These are phyloP conservation scores for Sminthurinus aureus DNA, from an alignment of 2,888 invertebrate species.

Conservation along the genomic window DNA sequence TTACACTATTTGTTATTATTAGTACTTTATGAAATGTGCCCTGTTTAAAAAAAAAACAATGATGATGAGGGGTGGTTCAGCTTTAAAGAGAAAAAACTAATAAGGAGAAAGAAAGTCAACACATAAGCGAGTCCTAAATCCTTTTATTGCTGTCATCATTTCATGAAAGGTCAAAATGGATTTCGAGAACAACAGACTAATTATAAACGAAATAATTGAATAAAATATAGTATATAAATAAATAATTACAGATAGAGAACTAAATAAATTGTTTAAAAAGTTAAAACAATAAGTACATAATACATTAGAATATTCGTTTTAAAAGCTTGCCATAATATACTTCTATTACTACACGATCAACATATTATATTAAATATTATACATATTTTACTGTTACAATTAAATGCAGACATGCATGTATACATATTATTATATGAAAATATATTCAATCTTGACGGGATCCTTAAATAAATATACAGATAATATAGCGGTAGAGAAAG, in stretches of 20 bases:
- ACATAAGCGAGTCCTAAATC: background rate
- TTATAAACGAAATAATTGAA: background rate
- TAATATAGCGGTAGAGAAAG: too few species aligned
- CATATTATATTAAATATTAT: background rate
- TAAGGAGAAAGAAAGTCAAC: background rate
- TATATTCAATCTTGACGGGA: conserved; percentile 19
- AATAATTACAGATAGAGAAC: background rate
- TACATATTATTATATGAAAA: background rate
- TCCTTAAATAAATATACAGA: background rate
- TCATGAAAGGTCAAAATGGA: background rate
- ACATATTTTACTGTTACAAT: too few species aligned
- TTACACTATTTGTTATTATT: too few species aligned
- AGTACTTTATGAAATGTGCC: too few species aligned
- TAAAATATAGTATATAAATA: background rate
- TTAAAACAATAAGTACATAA: background rate
- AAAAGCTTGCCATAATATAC: conserved; percentile 2
- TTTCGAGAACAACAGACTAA: background rate
- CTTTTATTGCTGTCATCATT: conserved; percentile 2
- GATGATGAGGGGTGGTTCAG: background rate
- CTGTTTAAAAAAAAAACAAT: background rate
- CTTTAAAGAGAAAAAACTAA: conserved; percentile 7
- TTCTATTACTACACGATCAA: background rate
- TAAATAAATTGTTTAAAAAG: conserved; percentile 2
- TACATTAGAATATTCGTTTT: background rate
- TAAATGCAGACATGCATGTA: too few species aligned